Percentiles rank a stretch among this genome's conserved stretches.
These are phyloP conservation scores for Petrosia ficiformis DNA, from an alignment of 37 sponge, comb jelly and placozoan species.

Conservation along the genomic window DNA sequence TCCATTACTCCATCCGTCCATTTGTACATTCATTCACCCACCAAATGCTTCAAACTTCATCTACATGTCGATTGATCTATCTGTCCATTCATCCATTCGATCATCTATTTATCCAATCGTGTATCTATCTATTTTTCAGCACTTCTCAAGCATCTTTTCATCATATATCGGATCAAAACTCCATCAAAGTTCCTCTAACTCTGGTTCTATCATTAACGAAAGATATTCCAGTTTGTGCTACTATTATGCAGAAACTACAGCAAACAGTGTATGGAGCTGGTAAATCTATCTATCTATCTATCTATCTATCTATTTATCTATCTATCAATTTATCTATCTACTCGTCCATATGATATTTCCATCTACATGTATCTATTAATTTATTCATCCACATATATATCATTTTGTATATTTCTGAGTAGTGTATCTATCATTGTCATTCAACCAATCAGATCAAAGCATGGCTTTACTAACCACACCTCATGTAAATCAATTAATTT, in stretches of 20 bases:
- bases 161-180: slow-evolving; percentile 8
- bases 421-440: background rate
- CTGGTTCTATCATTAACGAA: background rate
- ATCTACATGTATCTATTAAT: no score
- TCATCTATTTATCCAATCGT: no score
- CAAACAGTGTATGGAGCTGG: background rate
- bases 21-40: no score
- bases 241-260: background rate
- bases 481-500: background rate
- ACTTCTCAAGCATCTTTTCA: background rate
- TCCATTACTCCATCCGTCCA: no score
- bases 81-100: no score
- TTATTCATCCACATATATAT: background rate
- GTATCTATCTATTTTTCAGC: background rate
- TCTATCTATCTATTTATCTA: no score
- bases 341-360: no score
- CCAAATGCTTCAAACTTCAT: no score
- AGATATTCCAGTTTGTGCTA: background rate
- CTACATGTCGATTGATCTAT: no score
- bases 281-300: no score
- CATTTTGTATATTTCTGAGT: background rate
- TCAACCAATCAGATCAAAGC: background rate
- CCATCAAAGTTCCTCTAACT: slow-evolving; percentile 15
- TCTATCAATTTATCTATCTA: background rate
- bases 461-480: background rate